Evolutionary conservation across 1,140 invertebrate species (phyloP).

Genomic region (Proales similis): DNA sequence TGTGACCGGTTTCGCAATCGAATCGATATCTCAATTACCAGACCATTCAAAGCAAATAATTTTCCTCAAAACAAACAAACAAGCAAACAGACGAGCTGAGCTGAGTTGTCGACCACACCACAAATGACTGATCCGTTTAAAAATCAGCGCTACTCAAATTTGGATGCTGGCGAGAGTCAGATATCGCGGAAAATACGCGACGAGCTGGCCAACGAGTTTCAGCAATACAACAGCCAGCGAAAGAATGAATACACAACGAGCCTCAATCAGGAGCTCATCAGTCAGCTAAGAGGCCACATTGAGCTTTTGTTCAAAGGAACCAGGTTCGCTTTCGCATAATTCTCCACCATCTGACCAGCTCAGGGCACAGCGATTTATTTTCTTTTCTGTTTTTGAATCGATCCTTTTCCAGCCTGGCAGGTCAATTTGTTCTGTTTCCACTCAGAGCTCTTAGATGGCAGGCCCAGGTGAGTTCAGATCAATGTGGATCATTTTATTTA

Average conservation of each 20-base stretch:
- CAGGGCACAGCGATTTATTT: no score
- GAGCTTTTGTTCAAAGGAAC: conserved; percentile 30
- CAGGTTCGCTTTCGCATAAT: background rate
- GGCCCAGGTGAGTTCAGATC: conserved; percentile 22
- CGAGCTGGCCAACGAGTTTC: no score
- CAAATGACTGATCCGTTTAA: conserved; percentile 31
- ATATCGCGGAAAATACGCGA: background rate
- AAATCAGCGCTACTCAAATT: background rate
- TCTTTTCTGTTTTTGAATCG: background rate
- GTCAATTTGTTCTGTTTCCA: conserved; percentile 29
- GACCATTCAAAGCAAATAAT: no score
- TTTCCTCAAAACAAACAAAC: no score
- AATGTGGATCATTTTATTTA: background rate
- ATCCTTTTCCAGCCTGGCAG: conserved; percentile 4
- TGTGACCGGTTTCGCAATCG: no score
- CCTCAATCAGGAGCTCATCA: conserved; percentile 13
- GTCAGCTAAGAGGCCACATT: conserved; percentile 28
- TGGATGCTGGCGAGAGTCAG: background rate
- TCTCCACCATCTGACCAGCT: no score
- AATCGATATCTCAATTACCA: no score
- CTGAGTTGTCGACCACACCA: no score
- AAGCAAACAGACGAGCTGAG: no score
- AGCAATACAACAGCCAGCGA: no score
- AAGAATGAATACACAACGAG: no score
- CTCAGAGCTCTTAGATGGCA: conserved; percentile 30